Evolutionary conservation across 2,113 vertebrate genomes (phyloP).

Genomic region (Hassar affinis): DNA sequence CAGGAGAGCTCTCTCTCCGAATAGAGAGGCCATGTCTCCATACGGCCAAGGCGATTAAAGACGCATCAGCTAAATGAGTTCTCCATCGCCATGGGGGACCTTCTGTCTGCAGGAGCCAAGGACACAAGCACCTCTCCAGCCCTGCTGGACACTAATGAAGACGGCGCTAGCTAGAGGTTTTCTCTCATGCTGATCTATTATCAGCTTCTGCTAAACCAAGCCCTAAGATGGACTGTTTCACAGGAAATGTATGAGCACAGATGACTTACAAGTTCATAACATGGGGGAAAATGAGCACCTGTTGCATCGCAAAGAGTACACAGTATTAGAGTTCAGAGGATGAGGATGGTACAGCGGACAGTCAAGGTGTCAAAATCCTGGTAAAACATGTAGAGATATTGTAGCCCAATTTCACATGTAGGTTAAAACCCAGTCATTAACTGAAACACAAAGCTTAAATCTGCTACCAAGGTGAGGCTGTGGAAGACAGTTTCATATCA

Average conservation of each 20-base stretch:
- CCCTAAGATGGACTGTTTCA: not conserved
- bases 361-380: not conserved
- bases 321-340: not conserved
- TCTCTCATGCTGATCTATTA: conserved; percentile 41
- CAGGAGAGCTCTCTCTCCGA: conserved; percentile 27
- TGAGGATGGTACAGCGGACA: not conserved
- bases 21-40: conserved; percentile 35
- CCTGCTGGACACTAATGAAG: conserved; percentile 50
- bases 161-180: conserved; percentile 9
- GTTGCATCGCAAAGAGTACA: not conserved
- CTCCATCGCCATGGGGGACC: conserved; percentile 39
- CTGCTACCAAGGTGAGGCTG: too few species aligned
- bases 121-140: conserved; percentile 49
- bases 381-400: not conserved
- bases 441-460: too few species aligned
- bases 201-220: conserved; percentile 20
- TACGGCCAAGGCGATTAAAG: conserved; percentile 52
- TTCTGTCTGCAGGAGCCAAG: conserved; percentile 48
- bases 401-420: too few species aligned
- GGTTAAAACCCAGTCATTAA: not conserved
- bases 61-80: conserved; percentile 50
- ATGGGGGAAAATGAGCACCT: not conserved
- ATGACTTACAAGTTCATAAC: not conserved
- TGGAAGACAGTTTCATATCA: too few species aligned
- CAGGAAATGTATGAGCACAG: not conserved